These are phyloP conservation scores for Premnoplex brunnescens DNA, from an alignment of 2,797 vertebrate genomes.

Conservation along the genomic window DNA sequence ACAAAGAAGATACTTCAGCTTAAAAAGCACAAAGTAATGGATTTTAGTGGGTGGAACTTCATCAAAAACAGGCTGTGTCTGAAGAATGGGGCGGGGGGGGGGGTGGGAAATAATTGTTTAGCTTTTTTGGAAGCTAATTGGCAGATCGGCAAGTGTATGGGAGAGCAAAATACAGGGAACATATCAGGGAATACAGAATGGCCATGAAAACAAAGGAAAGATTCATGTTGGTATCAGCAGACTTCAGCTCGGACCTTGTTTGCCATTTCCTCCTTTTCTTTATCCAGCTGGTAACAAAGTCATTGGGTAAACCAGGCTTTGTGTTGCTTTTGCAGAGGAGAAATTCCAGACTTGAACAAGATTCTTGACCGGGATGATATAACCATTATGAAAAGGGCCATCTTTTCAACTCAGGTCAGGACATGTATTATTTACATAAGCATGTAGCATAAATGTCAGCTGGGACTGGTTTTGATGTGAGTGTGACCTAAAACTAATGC, in stretches of 20 bases:
- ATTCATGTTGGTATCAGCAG: background rate
- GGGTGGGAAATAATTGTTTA: background rate
- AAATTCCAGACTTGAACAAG: conserved; percentile 91
- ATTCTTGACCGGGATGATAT: conserved; percentile 93
- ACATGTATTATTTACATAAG: background rate
- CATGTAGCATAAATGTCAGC: background rate
- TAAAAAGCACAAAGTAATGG: background rate
- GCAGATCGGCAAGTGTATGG: background rate
- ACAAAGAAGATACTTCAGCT: background rate
- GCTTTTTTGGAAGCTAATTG: background rate
- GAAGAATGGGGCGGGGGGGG: background rate
- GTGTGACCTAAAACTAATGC: background rate
- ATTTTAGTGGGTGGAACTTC: background rate
- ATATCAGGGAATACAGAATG: background rate
- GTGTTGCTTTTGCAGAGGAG: conserved; percentile 82
- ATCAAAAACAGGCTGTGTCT: background rate
- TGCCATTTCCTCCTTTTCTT: background rate
- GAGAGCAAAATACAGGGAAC: background rate
- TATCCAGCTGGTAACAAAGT: background rate
- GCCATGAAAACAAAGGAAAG: background rate
- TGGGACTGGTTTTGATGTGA: background rate
- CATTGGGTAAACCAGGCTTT: background rate
- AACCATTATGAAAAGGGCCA: conserved; percentile 96
- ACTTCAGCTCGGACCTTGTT: background rate
- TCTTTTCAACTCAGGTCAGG: conserved; percentile 93